Evolutionary conservation across 1,140 invertebrate species (phyloP).

Genomic region (Druon quercuslanigerum): DNA sequence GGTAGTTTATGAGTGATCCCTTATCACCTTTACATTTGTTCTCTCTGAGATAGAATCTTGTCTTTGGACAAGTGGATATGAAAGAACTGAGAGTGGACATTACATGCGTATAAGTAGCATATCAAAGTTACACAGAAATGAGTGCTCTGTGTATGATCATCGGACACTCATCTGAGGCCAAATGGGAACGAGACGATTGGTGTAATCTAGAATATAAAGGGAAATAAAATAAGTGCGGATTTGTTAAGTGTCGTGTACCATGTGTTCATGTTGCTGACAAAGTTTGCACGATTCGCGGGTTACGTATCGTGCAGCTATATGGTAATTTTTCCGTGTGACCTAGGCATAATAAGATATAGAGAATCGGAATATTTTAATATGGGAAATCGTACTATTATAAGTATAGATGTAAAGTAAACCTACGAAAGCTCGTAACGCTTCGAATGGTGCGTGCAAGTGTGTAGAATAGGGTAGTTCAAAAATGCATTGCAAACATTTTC

Average conservation of each 20-base stretch:
- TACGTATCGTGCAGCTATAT: conserved; percentile 50
- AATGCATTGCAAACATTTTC: not conserved
- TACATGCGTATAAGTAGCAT: conserved; percentile 57
- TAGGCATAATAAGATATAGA: conserved; percentile 62
- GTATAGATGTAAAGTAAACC: conserved; percentile 47
- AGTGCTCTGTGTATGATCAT: conserved; percentile 13
- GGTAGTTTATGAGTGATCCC: too few species aligned
- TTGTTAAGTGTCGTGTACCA: conserved; percentile 61
- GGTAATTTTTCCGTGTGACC: conserved; percentile 59
- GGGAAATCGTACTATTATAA: conserved; percentile 51
- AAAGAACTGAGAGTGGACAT: not conserved
- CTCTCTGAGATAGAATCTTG: too few species aligned
- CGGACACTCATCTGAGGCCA: conserved; percentile 13
- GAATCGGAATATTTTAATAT: conserved; percentile 72
- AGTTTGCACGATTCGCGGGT: conserved; percentile 50
- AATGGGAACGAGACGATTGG: conserved; percentile 17
- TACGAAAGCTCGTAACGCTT: conserved; percentile 52
- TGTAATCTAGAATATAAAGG: not conserved
- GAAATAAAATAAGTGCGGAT: conserved; percentile 17
- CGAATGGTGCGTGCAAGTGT: conserved; percentile 9
- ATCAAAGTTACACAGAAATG: conserved; percentile 49
- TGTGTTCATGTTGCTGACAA: conserved; percentile 60
- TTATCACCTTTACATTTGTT: too few species aligned
- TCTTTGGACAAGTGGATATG: too few species aligned
- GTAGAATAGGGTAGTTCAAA: not conserved